Evolutionary conservation across 2,888 invertebrate species (phyloP).

Genomic region (Gymnocheta viridis): DNA sequence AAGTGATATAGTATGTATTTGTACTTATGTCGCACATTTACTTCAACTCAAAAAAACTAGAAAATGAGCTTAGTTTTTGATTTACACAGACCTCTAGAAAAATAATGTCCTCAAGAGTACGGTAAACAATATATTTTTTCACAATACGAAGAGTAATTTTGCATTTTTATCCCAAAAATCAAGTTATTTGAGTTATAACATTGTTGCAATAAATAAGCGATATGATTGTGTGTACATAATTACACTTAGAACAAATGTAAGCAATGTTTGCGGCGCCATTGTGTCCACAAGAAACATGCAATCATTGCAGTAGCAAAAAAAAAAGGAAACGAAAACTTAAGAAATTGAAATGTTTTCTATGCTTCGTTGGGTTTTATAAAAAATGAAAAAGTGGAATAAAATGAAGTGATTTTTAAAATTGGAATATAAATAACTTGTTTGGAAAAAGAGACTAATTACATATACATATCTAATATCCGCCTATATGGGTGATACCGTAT

Average conservation of each 20-base stretch:
- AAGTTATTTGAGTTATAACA: background rate
- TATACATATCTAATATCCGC: background rate
- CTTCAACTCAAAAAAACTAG: too few relatives aligned
- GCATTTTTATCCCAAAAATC: too few relatives aligned
- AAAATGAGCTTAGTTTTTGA: too few relatives aligned
- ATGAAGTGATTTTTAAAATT: background rate
- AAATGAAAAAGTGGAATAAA: background rate
- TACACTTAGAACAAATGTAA: slow-evolving; percentile 17
- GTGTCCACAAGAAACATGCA: slow-evolving; percentile 55
- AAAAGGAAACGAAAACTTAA: slow-evolving; percentile 38
- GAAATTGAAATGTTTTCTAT: slow-evolving; percentile 22
- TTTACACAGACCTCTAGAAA: too few relatives aligned
- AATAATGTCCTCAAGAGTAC: too few relatives aligned
- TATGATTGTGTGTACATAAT: slow-evolving; percentile 10
- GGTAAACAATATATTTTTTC: too few relatives aligned
- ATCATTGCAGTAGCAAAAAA: slow-evolving; percentile 52
- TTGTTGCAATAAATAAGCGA: background rate
- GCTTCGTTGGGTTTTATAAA: slow-evolving; percentile 37
- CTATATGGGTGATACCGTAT: background rate
- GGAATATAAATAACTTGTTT: background rate
- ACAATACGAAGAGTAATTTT: too few relatives aligned
- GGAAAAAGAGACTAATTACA: too few relatives aligned
- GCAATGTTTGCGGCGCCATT: slow-evolving; percentile 61
- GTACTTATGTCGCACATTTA: too few relatives aligned
- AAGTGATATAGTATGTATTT: too few relatives aligned